Percentiles rank a stretch among this genome's conserved stretches.
Conservation (phyloP, 2,888 invertebrate genomes). For the Amphipoea oculea region DNA sequence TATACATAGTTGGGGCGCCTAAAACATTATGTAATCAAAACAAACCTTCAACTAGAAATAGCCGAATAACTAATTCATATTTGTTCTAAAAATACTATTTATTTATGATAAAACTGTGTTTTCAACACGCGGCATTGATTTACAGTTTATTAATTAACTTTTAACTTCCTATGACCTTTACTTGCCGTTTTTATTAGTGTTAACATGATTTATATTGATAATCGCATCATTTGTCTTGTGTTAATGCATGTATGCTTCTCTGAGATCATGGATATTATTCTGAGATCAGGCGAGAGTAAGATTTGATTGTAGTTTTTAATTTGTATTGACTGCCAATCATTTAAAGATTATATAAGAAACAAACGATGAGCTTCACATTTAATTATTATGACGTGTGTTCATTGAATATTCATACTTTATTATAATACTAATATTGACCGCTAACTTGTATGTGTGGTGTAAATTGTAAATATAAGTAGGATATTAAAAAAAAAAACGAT, state of each 20-base stretch:
- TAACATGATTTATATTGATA: slow-evolving; percentile 52
- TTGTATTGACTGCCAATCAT: slow-evolving; percentile 6
- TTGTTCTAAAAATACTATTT: slow-evolving; percentile 43
- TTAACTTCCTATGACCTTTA: slow-evolving; percentile 35
- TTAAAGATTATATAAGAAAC: neutral
- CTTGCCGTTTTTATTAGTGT: slow-evolving; percentile 22
- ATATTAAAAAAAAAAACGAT: too few relatives aligned
- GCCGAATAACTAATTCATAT: slow-evolving; percentile 56
- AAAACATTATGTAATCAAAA: slow-evolving; percentile 43
- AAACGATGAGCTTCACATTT: neutral
- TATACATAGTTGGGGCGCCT: slow-evolving; percentile 16
- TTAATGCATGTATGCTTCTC: slow-evolving; percentile 3
- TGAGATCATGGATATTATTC: slow-evolving; percentile 39
- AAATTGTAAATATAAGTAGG: neutral
- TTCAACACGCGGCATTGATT: slow-evolving; percentile 27
- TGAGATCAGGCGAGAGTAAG: slow-evolving; percentile 13
- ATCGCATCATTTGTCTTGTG: slow-evolving; percentile 42
- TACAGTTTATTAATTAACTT: slow-evolving; percentile 44
- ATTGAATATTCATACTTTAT: neutral
- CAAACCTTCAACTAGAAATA: slow-evolving; percentile 48
- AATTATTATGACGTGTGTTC: neutral
- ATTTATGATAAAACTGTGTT: slow-evolving; percentile 50
- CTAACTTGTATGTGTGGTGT: neutral
- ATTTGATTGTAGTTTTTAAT: slow-evolving; percentile 16
- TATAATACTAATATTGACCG: neutral